A percentile compares a stretch with the other conserved stretches of the same genome.
These are phyloP conservation scores for Alectoris magna DNA, from an alignment of 2,797 vertebrate genomes.

Conservation along the genomic window DNA sequence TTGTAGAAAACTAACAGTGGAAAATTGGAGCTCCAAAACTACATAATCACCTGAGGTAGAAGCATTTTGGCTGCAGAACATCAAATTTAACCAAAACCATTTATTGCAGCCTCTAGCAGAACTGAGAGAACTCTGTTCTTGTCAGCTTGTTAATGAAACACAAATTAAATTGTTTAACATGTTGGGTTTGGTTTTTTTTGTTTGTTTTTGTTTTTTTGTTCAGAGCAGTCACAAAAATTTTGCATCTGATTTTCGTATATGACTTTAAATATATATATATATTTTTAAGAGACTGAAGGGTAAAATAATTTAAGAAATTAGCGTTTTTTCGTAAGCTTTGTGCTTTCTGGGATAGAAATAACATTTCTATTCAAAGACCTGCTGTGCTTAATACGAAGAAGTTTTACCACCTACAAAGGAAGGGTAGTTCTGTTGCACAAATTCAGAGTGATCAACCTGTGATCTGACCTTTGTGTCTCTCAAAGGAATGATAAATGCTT, in stretches of 20 bases:
- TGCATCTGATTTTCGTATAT: neutral
- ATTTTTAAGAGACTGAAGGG: neutral
- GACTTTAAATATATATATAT: too few species aligned
- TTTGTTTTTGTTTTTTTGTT: conserved; percentile 24
- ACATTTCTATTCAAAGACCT: neutral
- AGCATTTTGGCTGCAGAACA: neutral
- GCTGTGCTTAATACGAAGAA: neutral
- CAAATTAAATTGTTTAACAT: neutral
- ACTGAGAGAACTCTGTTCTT: conserved; percentile 10
- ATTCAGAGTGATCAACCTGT: neutral
- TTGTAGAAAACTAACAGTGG: neutral
- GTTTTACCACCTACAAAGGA: neutral
- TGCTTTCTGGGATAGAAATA: neutral
- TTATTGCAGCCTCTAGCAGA: conserved; percentile 1
- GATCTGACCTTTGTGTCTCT: neutral
- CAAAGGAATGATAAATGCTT: neutral
- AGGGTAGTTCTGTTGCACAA: neutral
- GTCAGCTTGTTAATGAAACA: conserved; percentile 19
- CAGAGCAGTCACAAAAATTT: neutral
- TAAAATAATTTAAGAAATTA: neutral
- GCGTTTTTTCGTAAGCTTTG: neutral
- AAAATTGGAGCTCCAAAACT: neutral
- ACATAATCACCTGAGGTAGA: neutral
- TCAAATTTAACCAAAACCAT: neutral
- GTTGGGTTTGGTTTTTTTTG: neutral